These are phyloP conservation scores for Sparus aurata DNA, from an alignment of 2,797 vertebrate species.

Conservation along the genomic window DNA sequence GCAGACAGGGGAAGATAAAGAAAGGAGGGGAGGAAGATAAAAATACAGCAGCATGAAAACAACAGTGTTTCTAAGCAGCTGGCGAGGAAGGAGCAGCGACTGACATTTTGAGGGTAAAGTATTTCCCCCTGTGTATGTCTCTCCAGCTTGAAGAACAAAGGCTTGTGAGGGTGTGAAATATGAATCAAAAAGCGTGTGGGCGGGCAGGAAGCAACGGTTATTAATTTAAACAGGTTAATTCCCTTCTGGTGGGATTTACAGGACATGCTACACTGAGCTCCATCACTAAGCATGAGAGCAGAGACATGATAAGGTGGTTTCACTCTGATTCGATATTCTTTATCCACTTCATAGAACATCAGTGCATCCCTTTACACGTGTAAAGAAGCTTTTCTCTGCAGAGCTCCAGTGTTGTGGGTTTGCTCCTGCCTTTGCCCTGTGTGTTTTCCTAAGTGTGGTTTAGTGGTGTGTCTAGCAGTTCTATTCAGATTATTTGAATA, in stretches of 20 bases:
- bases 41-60: slow-evolving; percentile 42
- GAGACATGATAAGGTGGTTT: slow-evolving; percentile 12
- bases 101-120: slow-evolving; percentile 77
- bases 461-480: neutral
- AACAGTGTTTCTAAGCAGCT: slow-evolving; percentile 42
- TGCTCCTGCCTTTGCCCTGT: neutral
- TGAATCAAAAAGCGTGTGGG: slow-evolving; percentile 47
- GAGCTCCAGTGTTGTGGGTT: neutral
- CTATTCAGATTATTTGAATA: neutral
- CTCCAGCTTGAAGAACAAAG: slow-evolving; percentile 53
- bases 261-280: slow-evolving; percentile 37
- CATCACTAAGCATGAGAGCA: slow-evolving; percentile 21
- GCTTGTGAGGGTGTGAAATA: slow-evolving; percentile 57
- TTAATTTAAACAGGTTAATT: slow-evolving; percentile 66
- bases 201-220: slow-evolving; percentile 38
- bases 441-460: neutral
- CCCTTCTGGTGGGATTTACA: slow-evolving; percentile 38
- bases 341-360: slow-evolving; percentile 19
- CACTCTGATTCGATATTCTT: slow-evolving; percentile 20
- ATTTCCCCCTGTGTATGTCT: slow-evolving; percentile 51
- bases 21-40: slow-evolving; percentile 34
- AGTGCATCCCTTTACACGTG: neutral
- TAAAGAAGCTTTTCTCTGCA: neutral
- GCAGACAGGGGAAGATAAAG: slow-evolving; percentile 30
- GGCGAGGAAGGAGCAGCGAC: slow-evolving; percentile 35